Base-by-base conservation (phyloP, 1,140 invertebrate species). In the Thaumatotibia leucotreta region DNA sequence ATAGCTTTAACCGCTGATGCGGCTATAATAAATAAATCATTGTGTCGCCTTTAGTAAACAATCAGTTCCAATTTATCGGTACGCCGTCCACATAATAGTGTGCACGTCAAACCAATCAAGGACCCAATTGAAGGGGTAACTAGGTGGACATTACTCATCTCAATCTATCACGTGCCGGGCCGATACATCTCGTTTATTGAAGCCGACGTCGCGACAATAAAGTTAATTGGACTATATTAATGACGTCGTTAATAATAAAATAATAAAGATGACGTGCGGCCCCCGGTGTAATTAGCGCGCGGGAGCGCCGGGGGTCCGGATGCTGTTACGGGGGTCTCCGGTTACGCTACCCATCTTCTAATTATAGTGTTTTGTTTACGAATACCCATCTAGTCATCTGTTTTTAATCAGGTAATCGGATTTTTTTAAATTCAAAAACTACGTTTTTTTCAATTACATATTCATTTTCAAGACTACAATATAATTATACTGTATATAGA, bases 171-270 rank as follows among this genome's bases (percentile, higher is more conserved):
- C 74, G 77, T 75, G 74, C 69, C 11, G 65, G 72, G 72, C 72
- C 78, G 82, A 84, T 85, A 86, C 79, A 81, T 83, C 83, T 80
- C 83, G 74, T 72, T 84, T 80, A 89, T 87, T 83, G 80, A 71
- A 84, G 79, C 74, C 78, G 77, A 84, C 82, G 82, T 82, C 74
- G 80, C 73, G 83, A 88, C 87, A 84, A 84, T 88, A 86, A 88
- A 88, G 61, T 90, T 88, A 87, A 89, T 89, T 88, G 87, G 81
- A 82, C 68, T 79, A 80, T 88, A 87, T 89, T 88, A 87, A 88
- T 85, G 84, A 82, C 73, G 69, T 77, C 84, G 84, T 88, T 88
- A 83, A 86, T 86, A 83, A 86, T 81, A 88, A 85, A 83, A 86
- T 84, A 84, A 84, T 83, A 84, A 84, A 85, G 77, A 85, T 83